These are phyloP conservation scores for Canis aureus DNA, from an alignment of 2,113 vertebrate species.

Conservation along the genomic window DNA sequence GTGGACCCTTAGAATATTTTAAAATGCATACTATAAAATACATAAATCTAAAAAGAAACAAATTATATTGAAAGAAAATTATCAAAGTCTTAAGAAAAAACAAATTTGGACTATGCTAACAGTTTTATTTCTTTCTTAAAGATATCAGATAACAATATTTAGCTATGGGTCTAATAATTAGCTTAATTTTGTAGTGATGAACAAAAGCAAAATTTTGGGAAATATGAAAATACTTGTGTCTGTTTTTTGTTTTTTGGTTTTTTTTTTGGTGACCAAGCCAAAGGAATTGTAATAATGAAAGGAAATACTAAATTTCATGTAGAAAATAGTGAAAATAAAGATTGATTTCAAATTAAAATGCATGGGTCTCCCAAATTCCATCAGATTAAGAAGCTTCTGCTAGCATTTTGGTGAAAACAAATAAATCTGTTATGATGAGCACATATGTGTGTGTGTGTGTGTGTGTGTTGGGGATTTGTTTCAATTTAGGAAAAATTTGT, in stretches of 20 bases:
- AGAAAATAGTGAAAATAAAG: conserved; percentile 29
- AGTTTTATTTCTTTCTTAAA: conserved; percentile 10
- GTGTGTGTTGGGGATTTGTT: neutral
- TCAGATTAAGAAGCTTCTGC: neutral
- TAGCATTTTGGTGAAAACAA: conserved; percentile 10
- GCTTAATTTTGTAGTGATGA: neutral
- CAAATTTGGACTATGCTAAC: neutral
- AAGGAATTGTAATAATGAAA: conserved; percentile 47
- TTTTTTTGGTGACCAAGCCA: neutral
- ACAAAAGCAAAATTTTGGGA: conserved; percentile 29
- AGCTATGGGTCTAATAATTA: neutral
- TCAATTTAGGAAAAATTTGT: neutral
- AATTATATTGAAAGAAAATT: neutral
- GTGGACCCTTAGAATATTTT: neutral
- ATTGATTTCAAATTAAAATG: neutral
- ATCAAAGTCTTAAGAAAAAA: conserved; percentile 51
- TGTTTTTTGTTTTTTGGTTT: neutral
- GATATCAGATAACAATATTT: neutral
- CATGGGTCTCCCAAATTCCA: neutral
- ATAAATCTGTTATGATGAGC: neutral
- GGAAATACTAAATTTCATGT: neutral
- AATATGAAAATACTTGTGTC: neutral
- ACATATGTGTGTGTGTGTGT: neutral
- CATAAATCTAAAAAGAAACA: neutral
- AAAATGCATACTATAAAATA: neutral